Evolutionary conservation across 2,797 vertebrate genomes (phyloP).

Genomic region (Myotis myotis): DNA sequence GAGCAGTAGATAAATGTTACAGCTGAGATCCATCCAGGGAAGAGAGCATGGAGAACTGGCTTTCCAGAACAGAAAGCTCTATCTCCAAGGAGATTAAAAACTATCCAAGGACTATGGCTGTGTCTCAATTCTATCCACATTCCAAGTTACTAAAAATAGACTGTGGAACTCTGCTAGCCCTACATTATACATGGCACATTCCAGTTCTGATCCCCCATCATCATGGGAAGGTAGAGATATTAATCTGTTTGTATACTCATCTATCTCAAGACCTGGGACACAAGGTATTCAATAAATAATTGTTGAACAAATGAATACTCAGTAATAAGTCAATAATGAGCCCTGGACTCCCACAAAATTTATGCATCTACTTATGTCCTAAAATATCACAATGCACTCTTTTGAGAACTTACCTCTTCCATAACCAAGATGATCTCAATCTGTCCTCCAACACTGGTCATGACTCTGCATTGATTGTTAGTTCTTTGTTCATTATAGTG

Average conservation of each 20-base stretch:
- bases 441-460: background rate
- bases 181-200: background rate
- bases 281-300: background rate
- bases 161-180: background rate
- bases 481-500: background rate
- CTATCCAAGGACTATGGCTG: background rate
- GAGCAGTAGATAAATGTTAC: background rate
- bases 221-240: background rate
- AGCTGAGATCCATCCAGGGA: background rate
- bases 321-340: background rate
- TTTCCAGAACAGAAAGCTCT: background rate
- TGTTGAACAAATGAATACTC: background rate
- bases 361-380: background rate
- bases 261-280: background rate
- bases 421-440: background rate
- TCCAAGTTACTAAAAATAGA: background rate
- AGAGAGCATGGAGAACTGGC: background rate
- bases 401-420: background rate
- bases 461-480: background rate
- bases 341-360: background rate
- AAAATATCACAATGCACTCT: background rate
- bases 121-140: background rate
- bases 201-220: background rate
- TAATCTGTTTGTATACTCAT: background rate
- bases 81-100: background rate